A percentile compares a stretch with the other conserved stretches of the same genome.
These are phyloP conservation scores for Oscheius myriophilus DNA, from an alignment of 2,888 invertebrate genomes.

Conservation along the genomic window DNA sequence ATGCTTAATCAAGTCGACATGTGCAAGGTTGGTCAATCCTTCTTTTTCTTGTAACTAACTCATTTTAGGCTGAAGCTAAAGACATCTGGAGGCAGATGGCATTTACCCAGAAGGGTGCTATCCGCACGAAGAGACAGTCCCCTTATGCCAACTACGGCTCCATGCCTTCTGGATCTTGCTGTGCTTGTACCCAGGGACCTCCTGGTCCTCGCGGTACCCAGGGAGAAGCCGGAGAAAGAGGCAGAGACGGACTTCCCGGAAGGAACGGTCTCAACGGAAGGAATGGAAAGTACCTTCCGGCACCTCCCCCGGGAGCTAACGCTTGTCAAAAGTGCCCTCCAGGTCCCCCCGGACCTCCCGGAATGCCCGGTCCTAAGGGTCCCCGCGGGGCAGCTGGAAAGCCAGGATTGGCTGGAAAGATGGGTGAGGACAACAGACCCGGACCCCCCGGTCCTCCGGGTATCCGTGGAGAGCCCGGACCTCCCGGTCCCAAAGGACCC, in stretches of 20 bases:
- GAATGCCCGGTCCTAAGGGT: constrained; percentile 57
- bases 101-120: constrained; percentile 38
- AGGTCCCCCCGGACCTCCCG: constrained; percentile 64
- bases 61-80: constrained; percentile 62
- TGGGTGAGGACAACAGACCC: constrained; percentile 64
- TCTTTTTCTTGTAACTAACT: background rate
- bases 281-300: constrained; percentile 58
- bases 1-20: constrained; percentile 65
- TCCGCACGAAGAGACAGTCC: constrained; percentile 45
- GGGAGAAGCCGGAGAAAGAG: constrained; percentile 54
- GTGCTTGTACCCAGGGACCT: constrained; percentile 67
- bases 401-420: constrained; percentile 45
- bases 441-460: constrained; percentile 68
- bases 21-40: constrained; percentile 59
- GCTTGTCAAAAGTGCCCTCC: constrained; percentile 63
- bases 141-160: constrained; percentile 52
- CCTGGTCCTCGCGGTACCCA: constrained; percentile 61
- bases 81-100: constrained; percentile 69
- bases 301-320: constrained; percentile 54
- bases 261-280: constrained; percentile 49
- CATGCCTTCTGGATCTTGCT: constrained; percentile 46
- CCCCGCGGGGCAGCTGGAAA: constrained; percentile 63
- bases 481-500: constrained; percentile 59
- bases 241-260: constrained; percentile 37
- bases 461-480: constrained; percentile 60